Evolutionary conservation across 2,888 invertebrate species (phyloP), one percentile per base, ranked within the genome.

Genomic region (Plagodis pulveraria): DNA sequence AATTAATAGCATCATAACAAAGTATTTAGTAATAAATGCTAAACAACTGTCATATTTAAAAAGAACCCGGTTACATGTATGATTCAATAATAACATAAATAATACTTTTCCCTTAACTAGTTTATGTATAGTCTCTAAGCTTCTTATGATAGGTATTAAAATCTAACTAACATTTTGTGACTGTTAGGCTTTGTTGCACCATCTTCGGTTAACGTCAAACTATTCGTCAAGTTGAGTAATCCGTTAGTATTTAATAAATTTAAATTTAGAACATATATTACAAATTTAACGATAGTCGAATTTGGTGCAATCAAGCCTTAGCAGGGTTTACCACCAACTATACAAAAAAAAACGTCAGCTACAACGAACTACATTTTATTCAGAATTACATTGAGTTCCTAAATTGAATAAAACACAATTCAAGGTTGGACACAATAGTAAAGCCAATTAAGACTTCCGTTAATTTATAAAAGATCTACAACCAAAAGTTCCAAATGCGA

Each of bases 51-150:
- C 0, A 6, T 9, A 1, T 38, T 38, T 38, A 38, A 38, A 8
- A 22, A 22, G 22, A 38, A 7, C 70, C 65, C 58, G 60, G 64
- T 64, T 68, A 72, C 64, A 36, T 11, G 32, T 41, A 22, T 42
- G 10, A 40, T 34, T 22, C 36, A 69, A 72, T 76, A 40, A 77
- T 73, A 75, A 79, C 74, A 76, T 78, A 81, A 81, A 78, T 84
- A 84, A 84, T 84, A 83, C 83, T 84, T 83, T 59, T 70, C 70
- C 73, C 76, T 77, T 71, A 72, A 66, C 72, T 69, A 76, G 55
- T 62, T 71, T 73, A 75, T 54, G 67, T 66, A 70, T 70, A 64
- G 60, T 63, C 44, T 52, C 56, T 67, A 73, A 65, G 69, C 56
- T 69, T 72, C 65, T 51, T 73, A 79, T 64, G 48, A 77, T 81